Base-by-base conservation (phyloP, 37 sponge, comb jelly and placozoan genomes). In the Halisarca cf. caerulea region DNA sequence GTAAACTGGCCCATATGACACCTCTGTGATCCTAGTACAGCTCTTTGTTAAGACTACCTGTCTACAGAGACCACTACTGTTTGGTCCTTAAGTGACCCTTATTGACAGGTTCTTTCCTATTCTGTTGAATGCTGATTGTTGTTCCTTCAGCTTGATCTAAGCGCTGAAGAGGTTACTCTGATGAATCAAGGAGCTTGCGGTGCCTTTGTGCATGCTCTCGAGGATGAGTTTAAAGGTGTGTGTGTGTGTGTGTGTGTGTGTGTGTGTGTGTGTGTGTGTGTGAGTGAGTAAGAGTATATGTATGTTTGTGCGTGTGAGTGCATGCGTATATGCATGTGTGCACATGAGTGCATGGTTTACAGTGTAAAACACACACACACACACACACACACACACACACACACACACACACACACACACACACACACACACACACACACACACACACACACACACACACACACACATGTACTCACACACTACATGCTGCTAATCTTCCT, bases 191-290 rank as follows among this genome's bases (percentile, higher is more conserved):
- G 96, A 34, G 94, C 96, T 3, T 96, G 96, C 83, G 96, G 96
- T 24, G 98, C 98, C 15, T 97, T 97, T 83, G 88, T 96, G 27
- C 98, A 97, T 45, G 91, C 89, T 0, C 85, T 95, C 33, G 98
- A 97, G 60, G 98, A 97, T 88, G 98, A 97, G 79, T 95, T 83
- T 80, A 85, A 86, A 85, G 92, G 89, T 89, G 80, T 42, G 83
- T 27, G 53, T 35, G 30, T 32, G 45, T 51, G 59, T 53, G 35
- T 32, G 35, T 53, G 25, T 32, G 2, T 57, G 47, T 36, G 35
- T 28, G 35, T 34, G 11, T 68, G 17, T 68, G 51, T 47, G 30
- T 62, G 64, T 30, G 30, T 62, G 64, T 62, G 25, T 23, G 25
- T 62, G 30, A 7, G 30, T 27, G 30, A 8, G 30, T 62, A n/a